Evolutionary conservation across 2,113 vertebrate genomes (phyloP), one percentile per base, ranked within the genome.

Genomic region (Pygoscelis antarcticus): DNA sequence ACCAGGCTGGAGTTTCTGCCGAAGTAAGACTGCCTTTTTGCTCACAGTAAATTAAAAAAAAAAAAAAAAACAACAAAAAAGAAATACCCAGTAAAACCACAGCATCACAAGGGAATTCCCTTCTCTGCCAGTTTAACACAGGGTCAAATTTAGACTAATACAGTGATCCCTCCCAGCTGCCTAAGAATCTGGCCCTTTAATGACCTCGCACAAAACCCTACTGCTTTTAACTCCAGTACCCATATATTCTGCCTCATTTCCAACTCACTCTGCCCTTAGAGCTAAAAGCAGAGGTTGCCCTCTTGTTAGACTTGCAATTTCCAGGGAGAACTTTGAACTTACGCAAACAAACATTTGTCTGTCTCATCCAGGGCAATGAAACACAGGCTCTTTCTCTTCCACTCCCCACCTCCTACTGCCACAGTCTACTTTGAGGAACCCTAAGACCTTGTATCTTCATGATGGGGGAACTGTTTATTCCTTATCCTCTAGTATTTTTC

Each of bases 51-150:
- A 58, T 52, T 16, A 14, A 44, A 64, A 36, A 77, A 25, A 52
- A n/a, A n/a, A n/a, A 27, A 14, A 44, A 64, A 36, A 77, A 20
- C 46, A 27, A 26, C 8, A 23, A 44, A 51, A 51, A 22, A 64
- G 0, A 66, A 89, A 64, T 2, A 23, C 5, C 34, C 74, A 72
- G 47, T 40, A 69, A 69, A 94, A 83, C 88, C 70, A 91, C 70
- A 93, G 78, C 44, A 92, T 57, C 90, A 87, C 61, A 93, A 93
- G 81, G 87, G 81, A 96, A 94, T 88, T 95, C 87, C 89, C 44
- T 85, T 89, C 65, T 87, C 65, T 94, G 36, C 40, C 40, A 82
- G 64, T 93, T 90, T 90, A 90, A 90, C 71, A 72, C 38, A 57
- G 34, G 60, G 65, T 92, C 89, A 95, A 34, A 90, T 44, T 47